These are phyloP conservation scores for Limonius californicus DNA, from an alignment of 1,140 invertebrate genomes.

Conservation along the genomic window DNA sequence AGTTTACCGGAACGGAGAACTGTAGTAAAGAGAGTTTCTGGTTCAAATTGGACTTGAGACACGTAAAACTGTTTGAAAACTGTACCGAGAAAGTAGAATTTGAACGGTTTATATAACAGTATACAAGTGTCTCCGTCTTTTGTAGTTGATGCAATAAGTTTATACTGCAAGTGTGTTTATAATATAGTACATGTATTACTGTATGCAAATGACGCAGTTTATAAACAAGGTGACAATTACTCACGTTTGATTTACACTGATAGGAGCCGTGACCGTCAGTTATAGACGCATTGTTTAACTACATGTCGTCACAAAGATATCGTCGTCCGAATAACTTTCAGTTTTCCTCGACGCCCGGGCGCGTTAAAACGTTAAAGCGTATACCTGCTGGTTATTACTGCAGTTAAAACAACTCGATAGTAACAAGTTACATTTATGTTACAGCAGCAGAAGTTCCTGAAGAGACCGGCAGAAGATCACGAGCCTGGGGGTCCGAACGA, in stretches of 20 bases:
- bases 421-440: constrained; percentile 49
- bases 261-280: constrained; percentile 18
- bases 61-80: neutral
- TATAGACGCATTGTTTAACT: constrained; percentile 20
- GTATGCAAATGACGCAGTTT: constrained; percentile 18
- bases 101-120: constrained; percentile 8
- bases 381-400: too few species aligned
- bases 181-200: neutral
- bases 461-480: constrained; percentile 69
- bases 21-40: too few species aligned
- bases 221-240: constrained; percentile 23
- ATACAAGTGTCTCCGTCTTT: constrained; percentile 1
- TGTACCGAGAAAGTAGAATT: constrained; percentile 9
- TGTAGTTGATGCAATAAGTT: neutral
- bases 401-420: too few species aligned
- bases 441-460: constrained; percentile 79
- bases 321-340: neutral
- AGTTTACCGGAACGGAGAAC: too few species aligned
- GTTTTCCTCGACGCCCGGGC: neutral
- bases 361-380: too few species aligned
- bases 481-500: constrained; percentile 56
- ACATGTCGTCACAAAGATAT: constrained; percentile 9
- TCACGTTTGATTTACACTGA: constrained; percentile 26
- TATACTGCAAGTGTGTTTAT: constrained; percentile 1
- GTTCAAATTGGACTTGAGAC: too few species aligned